phyloP scores from a whole-genome alignment of 1,140 invertebrate species.

The Sitodiplosis mosellana region DNA sequence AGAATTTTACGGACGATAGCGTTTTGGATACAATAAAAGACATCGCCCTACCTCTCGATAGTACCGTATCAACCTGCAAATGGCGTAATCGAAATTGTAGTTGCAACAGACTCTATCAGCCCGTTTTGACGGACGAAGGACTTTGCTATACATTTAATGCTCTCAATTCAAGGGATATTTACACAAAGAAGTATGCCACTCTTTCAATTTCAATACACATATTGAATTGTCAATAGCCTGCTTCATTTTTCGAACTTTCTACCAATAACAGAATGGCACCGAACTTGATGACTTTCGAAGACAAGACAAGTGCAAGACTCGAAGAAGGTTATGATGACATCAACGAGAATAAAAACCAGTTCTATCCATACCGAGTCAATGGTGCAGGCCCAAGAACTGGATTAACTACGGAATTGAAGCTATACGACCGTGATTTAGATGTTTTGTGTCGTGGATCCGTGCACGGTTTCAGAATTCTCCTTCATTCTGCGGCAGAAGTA shows the following conservation, averaged over 20 bases:
- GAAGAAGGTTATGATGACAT: slow-evolving; percentile 43
- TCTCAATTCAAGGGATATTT: slow-evolving; percentile 30
- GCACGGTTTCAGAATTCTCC: slow-evolving; percentile 44
- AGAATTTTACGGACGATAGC: too few relatives aligned
- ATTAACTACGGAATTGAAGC: slow-evolving; percentile 34
- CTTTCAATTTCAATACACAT: slow-evolving; percentile 30
- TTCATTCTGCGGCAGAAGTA: slow-evolving; percentile 39
- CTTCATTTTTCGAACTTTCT: not conserved
- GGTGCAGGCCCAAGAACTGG: slow-evolving; percentile 39
- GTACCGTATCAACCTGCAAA: slow-evolving; percentile 31
- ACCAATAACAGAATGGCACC: not conserved
- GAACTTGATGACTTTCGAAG: not conserved
- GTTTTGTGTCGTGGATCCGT: slow-evolving; percentile 45
- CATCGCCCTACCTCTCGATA: slow-evolving; percentile 33
- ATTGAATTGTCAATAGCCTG: not conserved
- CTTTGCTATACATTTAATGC: slow-evolving; percentile 52
- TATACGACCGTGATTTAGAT: slow-evolving; percentile 37
- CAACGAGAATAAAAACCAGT: too few relatives aligned
- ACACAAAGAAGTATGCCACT: too few relatives aligned
- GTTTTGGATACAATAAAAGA: too few relatives aligned
- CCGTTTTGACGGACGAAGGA: slow-evolving; percentile 47
- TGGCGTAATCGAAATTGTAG: slow-evolving; percentile 30
- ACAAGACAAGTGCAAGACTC: slow-evolving; percentile 29
- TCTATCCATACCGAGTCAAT: too few relatives aligned
- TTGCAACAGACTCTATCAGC: slow-evolving; percentile 35